Evolutionary conservation across 1,140 invertebrate genomes (phyloP).

Genomic region (Hestina assimilis): DNA sequence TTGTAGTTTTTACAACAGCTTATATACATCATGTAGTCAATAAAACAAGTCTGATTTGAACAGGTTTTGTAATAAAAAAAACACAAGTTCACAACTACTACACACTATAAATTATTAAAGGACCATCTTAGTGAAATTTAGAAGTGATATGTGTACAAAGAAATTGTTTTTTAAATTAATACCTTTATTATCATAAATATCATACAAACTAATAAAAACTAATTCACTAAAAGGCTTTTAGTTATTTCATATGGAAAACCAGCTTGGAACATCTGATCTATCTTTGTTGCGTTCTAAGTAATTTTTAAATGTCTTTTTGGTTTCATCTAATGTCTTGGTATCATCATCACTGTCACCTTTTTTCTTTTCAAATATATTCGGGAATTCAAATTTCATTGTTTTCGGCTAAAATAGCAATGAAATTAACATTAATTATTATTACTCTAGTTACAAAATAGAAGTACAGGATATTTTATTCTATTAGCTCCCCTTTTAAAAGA

Average conservation of each 20-base stretch:
- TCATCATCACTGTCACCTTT: slow-evolving; percentile 62
- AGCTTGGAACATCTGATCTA: slow-evolving; percentile 78
- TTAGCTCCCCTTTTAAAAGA: too few species aligned
- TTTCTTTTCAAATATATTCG: slow-evolving; percentile 73
- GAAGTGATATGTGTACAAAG: background rate
- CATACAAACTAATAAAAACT: background rate
- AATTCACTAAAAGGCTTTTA: background rate
- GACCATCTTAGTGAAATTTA: too few species aligned
- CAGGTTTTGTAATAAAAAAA: too few species aligned
- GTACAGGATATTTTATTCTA: too few species aligned
- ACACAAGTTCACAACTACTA: too few species aligned
- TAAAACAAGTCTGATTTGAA: too few species aligned
- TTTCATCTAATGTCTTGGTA: slow-evolving; percentile 67
- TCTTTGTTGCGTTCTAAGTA: slow-evolving; percentile 76
- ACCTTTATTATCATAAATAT: background rate
- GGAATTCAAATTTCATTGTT: slow-evolving; percentile 79
- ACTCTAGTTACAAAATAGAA: background rate
- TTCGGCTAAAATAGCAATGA: slow-evolving; percentile 72
- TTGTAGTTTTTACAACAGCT: too few species aligned
- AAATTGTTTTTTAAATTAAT: background rate
- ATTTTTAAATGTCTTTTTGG: slow-evolving; percentile 70
- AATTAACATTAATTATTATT: background rate
- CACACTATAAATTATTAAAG: too few species aligned
- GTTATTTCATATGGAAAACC: slow-evolving; percentile 77
- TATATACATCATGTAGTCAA: too few species aligned